Evolutionary conservation across 2,797 vertebrate species (phyloP), one percentile per base, ranked within the genome.

Genomic region (Alcedo quadribrachys): DNA sequence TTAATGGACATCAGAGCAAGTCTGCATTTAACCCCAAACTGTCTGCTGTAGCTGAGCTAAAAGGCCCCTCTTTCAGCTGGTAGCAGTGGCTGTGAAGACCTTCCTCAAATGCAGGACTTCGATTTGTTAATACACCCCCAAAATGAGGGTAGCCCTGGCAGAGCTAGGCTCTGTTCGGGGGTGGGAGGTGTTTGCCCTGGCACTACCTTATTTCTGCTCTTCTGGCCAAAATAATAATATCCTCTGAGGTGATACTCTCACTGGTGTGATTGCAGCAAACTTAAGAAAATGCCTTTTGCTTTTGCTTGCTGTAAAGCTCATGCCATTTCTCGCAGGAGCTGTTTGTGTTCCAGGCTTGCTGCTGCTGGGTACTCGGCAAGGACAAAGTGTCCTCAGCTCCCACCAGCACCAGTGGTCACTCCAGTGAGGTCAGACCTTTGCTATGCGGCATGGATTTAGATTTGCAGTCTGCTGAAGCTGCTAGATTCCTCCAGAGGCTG

Each of bases 1-100:
- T 97, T 97, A 97, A 97, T 96, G 95, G 95, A 90, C 92, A 91
- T 93, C 68, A 93, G 85, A 94, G 71, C 68, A 84, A 85, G 63
- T 94, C 78, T 87, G 68, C 63, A 71, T 95, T 96, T 97, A 96
- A 96, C 96, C 91, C 94, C 88, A 78, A 87, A 78, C 73, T 91
- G 92, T 57, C 90, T 95, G 90, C 57, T 88, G 81, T 89, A 25
- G 82, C 81, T 92, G 89, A 97, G 83, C 87, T 87, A 92, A 85
- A 51, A 62, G 84, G 61, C 76, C 15, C 25, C 4, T 70, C 75
- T 84, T 74, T 58, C 43, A 50, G 71, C 16, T 14, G 0, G 0
- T 28, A 45, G 25, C 57, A 15, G 45, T 15, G n/a, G 65, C n/a
- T 10, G 27, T 11, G 8, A 11, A 48, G 75, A 5, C 40, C 13